These are phyloP conservation scores for Gila robusta DNA, from an alignment of 2,797 vertebrate genomes.

Conservation along the genomic window DNA sequence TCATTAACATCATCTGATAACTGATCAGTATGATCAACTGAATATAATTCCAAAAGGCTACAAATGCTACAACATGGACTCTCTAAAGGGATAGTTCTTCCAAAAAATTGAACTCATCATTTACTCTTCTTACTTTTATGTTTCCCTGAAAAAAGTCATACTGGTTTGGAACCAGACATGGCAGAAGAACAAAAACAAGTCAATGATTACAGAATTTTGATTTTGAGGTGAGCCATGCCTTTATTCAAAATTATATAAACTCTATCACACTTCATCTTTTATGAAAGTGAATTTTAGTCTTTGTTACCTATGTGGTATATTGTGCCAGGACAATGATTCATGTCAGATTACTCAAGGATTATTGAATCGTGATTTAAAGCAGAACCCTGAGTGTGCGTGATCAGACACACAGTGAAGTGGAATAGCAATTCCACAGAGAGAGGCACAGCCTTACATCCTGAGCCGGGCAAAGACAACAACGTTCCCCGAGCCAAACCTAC, in stretches of 20 bases:
- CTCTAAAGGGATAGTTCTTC: not conserved
- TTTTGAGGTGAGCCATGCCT: not conserved
- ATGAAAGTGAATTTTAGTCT: not conserved
- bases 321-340: constrained; percentile 26
- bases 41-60: not conserved
- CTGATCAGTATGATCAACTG: too few relatives aligned
- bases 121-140: not conserved
- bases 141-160: not conserved
- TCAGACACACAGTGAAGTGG: constrained; percentile 19
- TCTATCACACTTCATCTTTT: not conserved
- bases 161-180: not conserved
- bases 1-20: not conserved
- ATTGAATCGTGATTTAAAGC: constrained; percentile 20
- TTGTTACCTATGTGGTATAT: constrained; percentile 1
- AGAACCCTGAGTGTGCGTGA: constrained; percentile 29
- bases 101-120: not conserved
- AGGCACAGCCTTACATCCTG: constrained; percentile 22
- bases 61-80: not conserved
- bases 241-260: not conserved
- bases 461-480: constrained; percentile 1
- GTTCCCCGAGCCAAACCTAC: not conserved
- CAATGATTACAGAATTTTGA: not conserved
- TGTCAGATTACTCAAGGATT: constrained; percentile 37
- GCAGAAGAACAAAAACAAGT: not conserved
- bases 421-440: constrained; percentile 20